These are phyloP conservation scores for Dorcus hopei DNA, from an alignment of 2,888 invertebrate genomes.

Conservation along the genomic window DNA sequence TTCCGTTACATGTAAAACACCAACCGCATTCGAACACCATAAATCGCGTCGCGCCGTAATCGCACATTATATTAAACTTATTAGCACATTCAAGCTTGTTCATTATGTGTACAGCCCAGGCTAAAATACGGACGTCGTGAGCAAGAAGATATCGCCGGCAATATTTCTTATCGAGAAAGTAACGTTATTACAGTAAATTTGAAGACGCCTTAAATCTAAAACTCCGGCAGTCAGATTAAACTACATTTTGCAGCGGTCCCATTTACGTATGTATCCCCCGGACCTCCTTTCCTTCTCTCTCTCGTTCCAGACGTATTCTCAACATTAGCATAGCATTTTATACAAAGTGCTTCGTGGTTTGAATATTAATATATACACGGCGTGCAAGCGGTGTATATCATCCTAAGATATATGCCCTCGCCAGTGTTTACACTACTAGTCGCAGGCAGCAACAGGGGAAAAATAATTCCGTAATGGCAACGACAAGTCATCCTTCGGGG, in stretches of 20 bases:
- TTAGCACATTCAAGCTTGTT: neutral
- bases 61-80: neutral
- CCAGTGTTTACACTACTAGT: conserved; percentile 7
- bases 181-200: conserved; percentile 38
- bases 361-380: conserved; percentile 38
- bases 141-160: neutral
- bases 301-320: conserved; percentile 33
- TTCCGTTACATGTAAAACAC: neutral
- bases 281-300: conserved; percentile 7
- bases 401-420: conserved; percentile 26
- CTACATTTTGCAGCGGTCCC: conserved; percentile 28
- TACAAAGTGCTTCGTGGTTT: conserved; percentile 42
- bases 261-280: conserved; percentile 17
- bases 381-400: neutral
- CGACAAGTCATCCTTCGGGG: too few species aligned
- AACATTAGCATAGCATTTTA: conserved; percentile 43
- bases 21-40: neutral
- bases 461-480: too few species aligned
- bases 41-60: neutral
- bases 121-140: neutral
- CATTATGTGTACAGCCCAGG: neutral
- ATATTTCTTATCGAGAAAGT: conserved; percentile 3
- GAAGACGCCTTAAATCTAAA: conserved; percentile 31
- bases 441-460: too few species aligned
- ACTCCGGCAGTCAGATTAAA: conserved; percentile 28